Evolutionary conservation across 2,797 vertebrate species (phyloP).

Genomic region (Rhabdomys pumilio): DNA sequence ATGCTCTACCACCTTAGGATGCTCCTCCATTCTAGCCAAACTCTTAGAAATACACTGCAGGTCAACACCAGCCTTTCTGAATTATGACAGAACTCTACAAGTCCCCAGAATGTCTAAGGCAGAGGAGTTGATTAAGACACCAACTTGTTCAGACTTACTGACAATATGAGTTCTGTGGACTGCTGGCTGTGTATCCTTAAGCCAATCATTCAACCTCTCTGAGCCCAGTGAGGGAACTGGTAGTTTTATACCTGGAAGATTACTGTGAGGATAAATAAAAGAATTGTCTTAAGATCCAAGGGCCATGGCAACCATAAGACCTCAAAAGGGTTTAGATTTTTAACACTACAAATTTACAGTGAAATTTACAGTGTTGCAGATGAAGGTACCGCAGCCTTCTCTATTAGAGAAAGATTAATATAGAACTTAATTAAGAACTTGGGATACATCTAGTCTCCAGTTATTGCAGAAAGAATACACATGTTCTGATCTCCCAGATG

Average conservation of each 20-base stretch:
- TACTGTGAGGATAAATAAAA: constrained; percentile 20
- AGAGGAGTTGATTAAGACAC: background rate
- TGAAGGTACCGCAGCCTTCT: background rate
- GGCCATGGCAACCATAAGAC: background rate
- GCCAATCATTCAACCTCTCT: background rate
- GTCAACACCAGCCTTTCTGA: background rate
- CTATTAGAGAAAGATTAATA: constrained; percentile 33
- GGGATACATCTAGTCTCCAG: background rate
- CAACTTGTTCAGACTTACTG: background rate
- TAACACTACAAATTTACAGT: background rate
- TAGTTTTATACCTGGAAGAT: background rate
- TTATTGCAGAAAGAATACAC: background rate
- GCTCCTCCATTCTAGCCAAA: background rate
- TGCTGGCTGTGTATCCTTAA: background rate
- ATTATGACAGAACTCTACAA: background rate
- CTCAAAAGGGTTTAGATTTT: background rate
- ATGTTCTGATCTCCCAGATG: background rate
- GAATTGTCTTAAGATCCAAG: background rate
- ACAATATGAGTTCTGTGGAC: background rate
- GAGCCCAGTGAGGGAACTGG: background rate
- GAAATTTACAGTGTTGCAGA: background rate
- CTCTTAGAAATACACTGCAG: background rate
- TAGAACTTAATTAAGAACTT: background rate
- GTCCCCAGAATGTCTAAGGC: background rate
- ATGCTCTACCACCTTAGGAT: background rate